phyloP scores from a whole-genome alignment of 1,140 invertebrate genomes.

The Drosophila pseudoobscura region DNA sequence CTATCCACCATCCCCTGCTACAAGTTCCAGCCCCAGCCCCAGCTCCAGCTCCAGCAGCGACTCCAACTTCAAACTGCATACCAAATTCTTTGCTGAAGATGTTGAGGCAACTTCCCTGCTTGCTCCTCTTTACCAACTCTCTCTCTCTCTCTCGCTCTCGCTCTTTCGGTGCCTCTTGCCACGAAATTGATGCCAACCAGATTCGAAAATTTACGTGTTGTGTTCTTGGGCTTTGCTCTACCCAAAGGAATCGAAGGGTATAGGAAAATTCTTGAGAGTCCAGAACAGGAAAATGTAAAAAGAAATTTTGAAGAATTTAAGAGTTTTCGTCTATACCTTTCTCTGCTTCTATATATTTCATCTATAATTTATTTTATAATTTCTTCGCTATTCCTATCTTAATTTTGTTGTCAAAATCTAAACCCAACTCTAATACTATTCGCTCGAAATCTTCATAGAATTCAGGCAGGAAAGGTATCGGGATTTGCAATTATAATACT shows the following conservation, averaged over 20 bases:
- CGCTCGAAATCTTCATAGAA: no score
- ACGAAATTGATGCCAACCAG: slow-evolving; percentile 77
- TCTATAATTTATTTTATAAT: no score
- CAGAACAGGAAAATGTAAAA: no score
- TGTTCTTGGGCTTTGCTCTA: slow-evolving; percentile 43
- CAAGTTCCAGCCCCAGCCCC: slow-evolving; percentile 22
- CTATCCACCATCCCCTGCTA: slow-evolving; percentile 16
- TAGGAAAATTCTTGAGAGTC: background rate
- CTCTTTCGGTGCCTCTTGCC: slow-evolving; percentile 15
- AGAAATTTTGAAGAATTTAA: no score
- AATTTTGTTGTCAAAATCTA: no score
- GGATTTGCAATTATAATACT: no score
- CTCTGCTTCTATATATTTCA: no score
- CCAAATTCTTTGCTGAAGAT: slow-evolving; percentile 77
- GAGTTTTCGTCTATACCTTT: no score
- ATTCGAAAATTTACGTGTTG: slow-evolving; percentile 74
- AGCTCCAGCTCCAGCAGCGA: slow-evolving; percentile 32
- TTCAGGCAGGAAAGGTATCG: no score
- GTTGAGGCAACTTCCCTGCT: slow-evolving; percentile 68
- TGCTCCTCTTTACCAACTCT: background rate
- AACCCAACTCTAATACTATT: no score
- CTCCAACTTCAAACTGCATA: slow-evolving; percentile 67
- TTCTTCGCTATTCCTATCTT: no score
- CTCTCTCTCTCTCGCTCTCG: background rate
- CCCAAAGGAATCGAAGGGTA: slow-evolving; percentile 14